Percentiles rank a stretch among this genome's conserved stretches.
Conservation (phyloP, 2,797 vertebrate species). For the Mormyrus hasselquistii region DNA sequence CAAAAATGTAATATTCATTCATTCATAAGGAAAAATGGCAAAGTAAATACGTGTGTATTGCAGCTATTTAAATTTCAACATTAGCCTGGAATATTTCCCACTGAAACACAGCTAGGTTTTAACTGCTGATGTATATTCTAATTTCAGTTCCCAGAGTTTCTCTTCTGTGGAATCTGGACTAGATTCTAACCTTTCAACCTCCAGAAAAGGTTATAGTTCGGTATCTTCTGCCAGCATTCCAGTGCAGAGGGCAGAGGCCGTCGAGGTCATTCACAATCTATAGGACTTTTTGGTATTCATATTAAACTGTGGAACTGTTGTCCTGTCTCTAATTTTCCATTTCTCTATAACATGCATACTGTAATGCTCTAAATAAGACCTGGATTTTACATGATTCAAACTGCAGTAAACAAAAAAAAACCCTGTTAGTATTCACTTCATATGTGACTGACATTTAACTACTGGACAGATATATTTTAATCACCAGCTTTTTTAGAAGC, state of each 20-base stretch:
- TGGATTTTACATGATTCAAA: neutral
- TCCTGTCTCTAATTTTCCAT: neutral
- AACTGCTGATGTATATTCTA: neutral
- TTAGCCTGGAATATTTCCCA: neutral
- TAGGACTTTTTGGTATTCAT: neutral
- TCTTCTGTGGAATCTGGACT: neutral
- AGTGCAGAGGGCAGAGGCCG: neutral
- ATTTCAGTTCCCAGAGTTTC: neutral
- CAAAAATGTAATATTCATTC: neutral
- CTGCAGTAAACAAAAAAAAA: neutral
- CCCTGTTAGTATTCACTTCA: neutral
- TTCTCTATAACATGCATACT: neutral
- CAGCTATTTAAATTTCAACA: neutral
- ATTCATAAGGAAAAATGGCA: neutral
- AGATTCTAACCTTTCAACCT: neutral
- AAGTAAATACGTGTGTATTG: neutral
- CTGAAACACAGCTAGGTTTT: neutral
- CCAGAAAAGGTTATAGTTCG: neutral
- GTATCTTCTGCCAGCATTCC: neutral
- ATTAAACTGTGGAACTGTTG: neutral
- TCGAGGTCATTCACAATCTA: constrained; percentile 8
- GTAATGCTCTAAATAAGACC: neutral
- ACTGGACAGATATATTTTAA: neutral
- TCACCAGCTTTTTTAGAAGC: neutral
- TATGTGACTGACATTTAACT: constrained; percentile 10